A percentile compares a stretch with the other conserved stretches of the same genome.
Conservation (phyloP, 92 coral and sea anemone genomes). For the Epizoanthus ramosus region DNA sequence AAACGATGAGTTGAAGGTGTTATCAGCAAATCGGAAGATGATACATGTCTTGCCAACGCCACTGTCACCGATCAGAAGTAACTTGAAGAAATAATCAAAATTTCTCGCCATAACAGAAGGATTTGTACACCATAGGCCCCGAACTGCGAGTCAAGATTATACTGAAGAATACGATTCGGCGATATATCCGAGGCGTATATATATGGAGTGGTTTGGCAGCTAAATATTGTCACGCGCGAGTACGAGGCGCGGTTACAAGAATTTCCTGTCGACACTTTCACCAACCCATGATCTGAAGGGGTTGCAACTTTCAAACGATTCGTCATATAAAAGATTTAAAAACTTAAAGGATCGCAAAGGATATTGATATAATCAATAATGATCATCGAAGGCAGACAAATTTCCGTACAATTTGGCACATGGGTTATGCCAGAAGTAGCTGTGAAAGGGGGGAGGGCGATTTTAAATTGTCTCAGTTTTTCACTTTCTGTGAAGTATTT, state of each 20-base stretch:
- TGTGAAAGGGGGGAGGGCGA: no score
- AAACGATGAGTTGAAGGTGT: slow-evolving; percentile 79
- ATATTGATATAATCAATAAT: no score
- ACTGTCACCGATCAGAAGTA: slow-evolving; percentile 91
- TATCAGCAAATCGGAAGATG: slow-evolving; percentile 87
- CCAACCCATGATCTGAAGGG: background rate
- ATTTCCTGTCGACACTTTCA: slow-evolving; percentile 13
- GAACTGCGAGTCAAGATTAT: background rate
- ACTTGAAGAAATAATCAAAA: slow-evolving; percentile 86
- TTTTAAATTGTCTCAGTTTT: no score
- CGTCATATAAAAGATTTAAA: no score
- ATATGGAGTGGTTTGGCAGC: background rate
- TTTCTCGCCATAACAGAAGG: slow-evolving; percentile 79
- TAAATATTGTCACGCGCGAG: slow-evolving; percentile 29
- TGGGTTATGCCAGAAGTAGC: no score
- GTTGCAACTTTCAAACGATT: no score
- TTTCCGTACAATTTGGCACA: no score
- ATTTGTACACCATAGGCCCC: background rate
- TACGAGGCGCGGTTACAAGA: slow-evolving; percentile 31
- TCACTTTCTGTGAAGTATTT: no score
- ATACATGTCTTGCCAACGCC: slow-evolving; percentile 97
- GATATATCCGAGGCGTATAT: background rate
- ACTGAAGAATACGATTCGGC: background rate
- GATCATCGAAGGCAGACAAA: no score
- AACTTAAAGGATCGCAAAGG: no score